Evolutionary conservation across 2,797 vertebrate genomes (phyloP).

Genomic region (Hippopotamyrus pictus): DNA sequence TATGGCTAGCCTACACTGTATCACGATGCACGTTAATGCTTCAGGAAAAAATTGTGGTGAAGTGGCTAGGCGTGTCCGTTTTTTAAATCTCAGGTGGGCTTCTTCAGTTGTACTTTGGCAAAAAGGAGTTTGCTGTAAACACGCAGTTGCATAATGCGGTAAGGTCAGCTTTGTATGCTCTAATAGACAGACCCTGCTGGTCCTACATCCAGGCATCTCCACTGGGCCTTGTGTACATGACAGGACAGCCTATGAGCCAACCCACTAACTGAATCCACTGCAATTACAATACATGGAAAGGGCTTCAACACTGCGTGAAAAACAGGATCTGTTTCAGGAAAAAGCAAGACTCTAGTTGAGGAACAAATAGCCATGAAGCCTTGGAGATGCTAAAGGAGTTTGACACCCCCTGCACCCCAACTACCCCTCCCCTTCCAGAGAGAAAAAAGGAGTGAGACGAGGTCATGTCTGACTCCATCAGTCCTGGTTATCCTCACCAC

Average conservation of each 20-base stretch:
- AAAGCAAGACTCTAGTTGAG: not conserved
- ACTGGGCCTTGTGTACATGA: not conserved
- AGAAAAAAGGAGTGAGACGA: not conserved
- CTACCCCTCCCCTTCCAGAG: not conserved
- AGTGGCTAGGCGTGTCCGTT: not conserved
- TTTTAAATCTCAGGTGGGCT: not conserved
- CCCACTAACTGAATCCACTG: not conserved
- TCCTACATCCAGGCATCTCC: not conserved
- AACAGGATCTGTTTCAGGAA: not conserved
- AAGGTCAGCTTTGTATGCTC: slow-evolving; percentile 35
- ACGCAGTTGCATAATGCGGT: not conserved
- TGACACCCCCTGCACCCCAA: not conserved
- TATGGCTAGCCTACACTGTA: not conserved
- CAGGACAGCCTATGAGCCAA: not conserved
- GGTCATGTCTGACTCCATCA: not conserved
- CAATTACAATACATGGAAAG: not conserved
- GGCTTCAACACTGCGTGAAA: not conserved
- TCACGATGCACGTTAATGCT: not conserved
- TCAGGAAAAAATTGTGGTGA: not conserved
- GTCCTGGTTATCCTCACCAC: not conserved
- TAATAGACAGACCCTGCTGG: not conserved
- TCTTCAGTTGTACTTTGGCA: not conserved
- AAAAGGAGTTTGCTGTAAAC: not conserved
- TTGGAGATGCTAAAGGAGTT: not conserved
- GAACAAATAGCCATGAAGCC: not conserved